phyloP scores from a whole-genome alignment of 1,140 invertebrate genomes.

The Linepithema humile region DNA sequence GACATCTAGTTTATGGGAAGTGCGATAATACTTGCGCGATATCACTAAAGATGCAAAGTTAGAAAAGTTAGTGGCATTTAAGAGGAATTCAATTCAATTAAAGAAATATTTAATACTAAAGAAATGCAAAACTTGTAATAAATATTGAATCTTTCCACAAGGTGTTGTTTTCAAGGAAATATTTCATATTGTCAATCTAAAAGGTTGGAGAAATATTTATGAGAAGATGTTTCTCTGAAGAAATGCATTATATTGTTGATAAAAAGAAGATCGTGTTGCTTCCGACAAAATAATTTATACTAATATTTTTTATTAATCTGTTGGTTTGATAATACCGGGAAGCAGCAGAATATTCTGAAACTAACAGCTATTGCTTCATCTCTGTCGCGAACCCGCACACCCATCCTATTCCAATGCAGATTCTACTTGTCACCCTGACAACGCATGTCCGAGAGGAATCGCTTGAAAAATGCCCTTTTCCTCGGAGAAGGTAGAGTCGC shows the following conservation, averaged over 20 bases:
- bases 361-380: conserved; percentile 20
- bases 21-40: neutral
- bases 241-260: too few relatives aligned
- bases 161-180: too few relatives aligned
- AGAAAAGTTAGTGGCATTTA: neutral
- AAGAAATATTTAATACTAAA: neutral
- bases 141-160: too few relatives aligned
- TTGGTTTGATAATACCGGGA: conserved; percentile 14
- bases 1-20: neutral
- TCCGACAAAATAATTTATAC: too few relatives aligned
- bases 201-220: too few relatives aligned
- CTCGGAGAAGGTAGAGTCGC: conserved; percentile 45
- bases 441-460: conserved; percentile 54
- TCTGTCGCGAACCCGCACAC: neutral
- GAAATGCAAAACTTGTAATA: too few relatives aligned
- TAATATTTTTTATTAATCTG: too few relatives aligned
- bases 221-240: too few relatives aligned
- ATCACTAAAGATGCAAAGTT: neutral
- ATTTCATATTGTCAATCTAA: too few relatives aligned
- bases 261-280: too few relatives aligned
- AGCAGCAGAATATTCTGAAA: neutral
- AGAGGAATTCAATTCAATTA: neutral
- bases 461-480: conserved; percentile 67
- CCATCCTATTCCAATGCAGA: conserved; percentile 19
- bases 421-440: conserved; percentile 48